Evolutionary conservation across 1,140 invertebrate species (phyloP), one percentile per base, ranked within the genome.

Genomic region (Pseudomyrmex sp.): DNA sequence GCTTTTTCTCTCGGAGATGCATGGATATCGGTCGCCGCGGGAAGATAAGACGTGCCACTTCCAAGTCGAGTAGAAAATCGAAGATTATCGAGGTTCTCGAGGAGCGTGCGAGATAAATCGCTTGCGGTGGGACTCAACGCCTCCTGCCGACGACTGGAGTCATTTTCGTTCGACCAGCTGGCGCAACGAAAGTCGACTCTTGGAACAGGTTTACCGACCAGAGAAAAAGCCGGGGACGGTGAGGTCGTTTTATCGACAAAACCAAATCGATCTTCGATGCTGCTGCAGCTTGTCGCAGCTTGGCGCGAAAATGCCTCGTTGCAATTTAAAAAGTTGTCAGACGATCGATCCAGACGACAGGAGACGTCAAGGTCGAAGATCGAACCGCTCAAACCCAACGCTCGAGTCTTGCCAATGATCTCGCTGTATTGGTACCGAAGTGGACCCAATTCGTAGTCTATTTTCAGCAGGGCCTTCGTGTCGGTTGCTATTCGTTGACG

Each of bases 391-490:
- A 75, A 44, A 56, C 73, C 80, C 18, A 91, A 26, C 2, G 89
- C 88, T 3, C 85, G 80, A 15, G 88, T 59, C 50, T 89, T 87
- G 0, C 85, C 89, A 1, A 66, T 65, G 18, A 91, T 83, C 77
- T 89, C 79, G 56, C 83, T 89, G 12, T 91, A 72, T 56, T 90
- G 80, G 13, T 70, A 70, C 13, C 59, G 80, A 1, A 91, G 72
- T 3, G 90, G 90, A 0, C 66, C 63, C 8, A 92, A 59, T 46
- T 92, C 91, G 2, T 83, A 58, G 0, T 90, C 83, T 44, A 91
- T 91, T 54, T 85, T 90, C 35, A 83, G 54, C 10, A 89, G 66
- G 3, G 84, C 59, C 9, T 89, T 73, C 3, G 83, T 56, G 54
- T 91, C 88, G 13, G 73, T 84, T 8, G 48, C 23, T 5, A 75